Conservation (phyloP, 64 coral and sea anemone genomes). For the Montipora foliosa region DNA sequence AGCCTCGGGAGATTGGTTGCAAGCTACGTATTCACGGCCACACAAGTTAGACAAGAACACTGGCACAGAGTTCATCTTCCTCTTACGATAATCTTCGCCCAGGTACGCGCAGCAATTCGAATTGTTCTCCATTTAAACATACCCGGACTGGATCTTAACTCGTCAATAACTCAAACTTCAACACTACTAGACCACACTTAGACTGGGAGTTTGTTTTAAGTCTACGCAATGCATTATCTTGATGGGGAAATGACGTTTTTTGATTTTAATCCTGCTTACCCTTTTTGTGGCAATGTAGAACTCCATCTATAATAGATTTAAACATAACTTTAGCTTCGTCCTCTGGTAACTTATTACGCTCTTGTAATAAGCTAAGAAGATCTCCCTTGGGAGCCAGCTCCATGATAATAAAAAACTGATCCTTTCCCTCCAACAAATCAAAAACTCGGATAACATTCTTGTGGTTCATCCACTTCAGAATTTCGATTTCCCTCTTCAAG, state of each 20-base stretch:
- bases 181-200: too few species aligned
- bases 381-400: slow-evolving; percentile 81
- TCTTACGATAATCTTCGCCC: too few species aligned
- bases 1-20: too few species aligned
- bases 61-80: too few species aligned
- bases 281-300: slow-evolving; percentile 78
- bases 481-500: slow-evolving; percentile 81
- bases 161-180: too few species aligned
- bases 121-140: too few species aligned
- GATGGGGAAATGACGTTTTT: not conserved
- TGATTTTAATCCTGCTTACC: slow-evolving; percentile 26
- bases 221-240: too few species aligned
- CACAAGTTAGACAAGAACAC: too few species aligned
- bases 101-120: too few species aligned
- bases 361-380: slow-evolving; percentile 62
- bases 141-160: too few species aligned
- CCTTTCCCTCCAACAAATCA: slow-evolving; percentile 74
- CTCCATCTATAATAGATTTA: slow-evolving; percentile 72
- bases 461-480: slow-evolving; percentile 75
- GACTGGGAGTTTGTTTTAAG: too few species aligned
- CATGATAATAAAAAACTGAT: slow-evolving; percentile 86
- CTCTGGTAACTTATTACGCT: slow-evolving; percentile 55
- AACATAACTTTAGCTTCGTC: slow-evolving; percentile 79
- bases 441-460: slow-evolving; percentile 70
- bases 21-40: too few species aligned